phyloP scores from a whole-genome alignment of 2,113 vertebrate genomes.

The Dasyprocta punctata region DNA sequence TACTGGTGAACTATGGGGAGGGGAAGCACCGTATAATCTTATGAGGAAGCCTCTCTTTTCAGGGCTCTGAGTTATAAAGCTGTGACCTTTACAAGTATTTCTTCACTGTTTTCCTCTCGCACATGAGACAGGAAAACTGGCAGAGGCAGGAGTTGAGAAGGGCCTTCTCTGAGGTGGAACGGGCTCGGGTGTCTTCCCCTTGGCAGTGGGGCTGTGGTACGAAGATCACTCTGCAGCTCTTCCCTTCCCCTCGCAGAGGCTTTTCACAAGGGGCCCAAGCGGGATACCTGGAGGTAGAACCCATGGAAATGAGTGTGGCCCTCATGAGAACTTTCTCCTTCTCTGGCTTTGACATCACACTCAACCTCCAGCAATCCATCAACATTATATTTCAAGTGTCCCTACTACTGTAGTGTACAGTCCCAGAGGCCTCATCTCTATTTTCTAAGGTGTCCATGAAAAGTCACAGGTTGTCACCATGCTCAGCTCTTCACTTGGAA shows the following conservation, averaged over 20 bases:
- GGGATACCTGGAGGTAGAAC: background rate
- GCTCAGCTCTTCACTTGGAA: background rate
- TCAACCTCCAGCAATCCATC: background rate
- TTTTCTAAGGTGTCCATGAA: background rate
- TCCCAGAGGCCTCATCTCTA: background rate
- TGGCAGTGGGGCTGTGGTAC: background rate
- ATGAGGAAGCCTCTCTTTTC: background rate
- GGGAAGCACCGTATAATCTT: background rate
- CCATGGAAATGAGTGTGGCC: background rate
- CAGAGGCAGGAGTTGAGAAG: background rate
- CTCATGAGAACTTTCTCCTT: background rate
- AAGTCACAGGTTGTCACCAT: background rate
- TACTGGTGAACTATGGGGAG: background rate
- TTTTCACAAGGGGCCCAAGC: conserved; percentile 4
- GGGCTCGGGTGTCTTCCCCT: background rate
- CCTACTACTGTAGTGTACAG: background rate
- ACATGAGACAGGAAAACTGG: background rate
- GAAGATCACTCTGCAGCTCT: background rate
- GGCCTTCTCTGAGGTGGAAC: rapidly evolving
- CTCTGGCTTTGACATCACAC: background rate
- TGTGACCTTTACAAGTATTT: background rate
- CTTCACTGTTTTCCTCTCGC: background rate
- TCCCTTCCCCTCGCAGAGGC: background rate
- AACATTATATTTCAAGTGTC: background rate
- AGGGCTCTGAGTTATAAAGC: background rate